phyloP scores from a whole-genome alignment of 2,797 vertebrate species.

The Setipinna tenuifilis region DNA sequence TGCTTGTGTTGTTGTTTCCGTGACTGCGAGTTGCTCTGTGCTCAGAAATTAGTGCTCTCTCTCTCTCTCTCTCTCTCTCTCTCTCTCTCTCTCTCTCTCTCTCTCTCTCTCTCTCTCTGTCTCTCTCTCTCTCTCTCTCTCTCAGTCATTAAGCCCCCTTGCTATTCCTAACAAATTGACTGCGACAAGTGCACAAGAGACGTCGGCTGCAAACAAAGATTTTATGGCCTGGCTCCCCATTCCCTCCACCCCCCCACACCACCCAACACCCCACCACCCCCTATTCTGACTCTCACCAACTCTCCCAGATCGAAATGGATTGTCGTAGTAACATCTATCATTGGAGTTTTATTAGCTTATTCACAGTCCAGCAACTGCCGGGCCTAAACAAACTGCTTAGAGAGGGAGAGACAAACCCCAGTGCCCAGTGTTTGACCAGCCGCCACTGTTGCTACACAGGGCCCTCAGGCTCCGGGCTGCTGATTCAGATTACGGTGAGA shows the following conservation, averaged over 20 bases:
- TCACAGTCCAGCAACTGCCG: conserved; percentile 40
- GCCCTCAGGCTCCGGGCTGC: not conserved
- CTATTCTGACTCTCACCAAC: conserved; percentile 34
- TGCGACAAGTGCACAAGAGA: not conserved
- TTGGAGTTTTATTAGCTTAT: conserved; percentile 58
- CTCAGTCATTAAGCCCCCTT: conserved; percentile 8
- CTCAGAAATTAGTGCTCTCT: not conserved
- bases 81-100: too few species aligned
- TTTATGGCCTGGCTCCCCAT: not conserved
- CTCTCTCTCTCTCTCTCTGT: too few species aligned
- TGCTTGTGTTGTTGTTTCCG: conserved; percentile 14
- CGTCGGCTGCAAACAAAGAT: not conserved
- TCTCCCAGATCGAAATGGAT: conserved; percentile 53
- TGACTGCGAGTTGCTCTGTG: not conserved
- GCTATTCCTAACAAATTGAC: conserved; percentile 21
- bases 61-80: not conserved
- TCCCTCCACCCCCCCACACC: not conserved
- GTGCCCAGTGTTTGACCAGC: not conserved
- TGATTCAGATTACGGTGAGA: not conserved
- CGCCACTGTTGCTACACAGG: not conserved
- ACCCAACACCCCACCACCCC: conserved; percentile 13
- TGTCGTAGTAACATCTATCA: conserved; percentile 49
- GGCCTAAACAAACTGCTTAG: not conserved
- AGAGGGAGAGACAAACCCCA: not conserved
- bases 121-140: not conserved